Conservation (phyloP, 2,797 vertebrate species). For the Ceyx erithaca region DNA sequence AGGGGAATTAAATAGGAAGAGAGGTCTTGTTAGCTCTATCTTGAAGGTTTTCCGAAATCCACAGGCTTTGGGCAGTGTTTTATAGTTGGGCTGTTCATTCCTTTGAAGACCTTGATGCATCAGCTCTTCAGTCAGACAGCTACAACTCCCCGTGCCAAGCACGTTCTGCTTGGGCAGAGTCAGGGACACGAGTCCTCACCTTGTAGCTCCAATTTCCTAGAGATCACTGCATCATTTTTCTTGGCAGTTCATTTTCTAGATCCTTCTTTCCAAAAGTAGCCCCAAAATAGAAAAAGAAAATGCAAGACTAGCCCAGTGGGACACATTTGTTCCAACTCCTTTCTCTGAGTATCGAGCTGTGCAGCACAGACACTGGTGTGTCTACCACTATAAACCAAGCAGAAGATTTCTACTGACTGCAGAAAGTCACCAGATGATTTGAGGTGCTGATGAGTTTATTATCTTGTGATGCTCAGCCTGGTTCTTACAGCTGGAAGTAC, state of each 20-base stretch:
- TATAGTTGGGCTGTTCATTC: background rate
- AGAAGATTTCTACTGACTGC: background rate
- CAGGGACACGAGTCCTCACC: background rate
- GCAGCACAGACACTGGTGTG: background rate
- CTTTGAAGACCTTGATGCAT: background rate
- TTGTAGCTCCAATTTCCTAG: background rate
- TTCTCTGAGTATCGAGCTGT: background rate
- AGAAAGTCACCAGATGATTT: background rate
- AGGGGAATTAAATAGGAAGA: background rate
- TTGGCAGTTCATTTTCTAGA: background rate
- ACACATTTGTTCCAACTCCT: background rate
- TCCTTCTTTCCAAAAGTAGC: background rate
- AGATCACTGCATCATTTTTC: background rate
- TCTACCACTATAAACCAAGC: background rate
- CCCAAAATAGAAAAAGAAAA: background rate
- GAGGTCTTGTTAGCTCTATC: background rate
- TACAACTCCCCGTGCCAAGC: background rate
- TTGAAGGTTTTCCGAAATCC: background rate
- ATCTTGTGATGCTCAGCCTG: background rate
- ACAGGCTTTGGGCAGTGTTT: background rate
- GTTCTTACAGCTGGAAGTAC: background rate
- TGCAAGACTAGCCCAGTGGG: background rate
- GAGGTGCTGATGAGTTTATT: background rate
- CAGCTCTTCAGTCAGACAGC: rapidly evolving
- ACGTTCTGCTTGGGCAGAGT: background rate